Percentiles rank a stretch among this genome's conserved stretches.
Evolutionary conservation across 2,113 vertebrate species (phyloP).

Genomic region (Apteryx owenii): DNA sequence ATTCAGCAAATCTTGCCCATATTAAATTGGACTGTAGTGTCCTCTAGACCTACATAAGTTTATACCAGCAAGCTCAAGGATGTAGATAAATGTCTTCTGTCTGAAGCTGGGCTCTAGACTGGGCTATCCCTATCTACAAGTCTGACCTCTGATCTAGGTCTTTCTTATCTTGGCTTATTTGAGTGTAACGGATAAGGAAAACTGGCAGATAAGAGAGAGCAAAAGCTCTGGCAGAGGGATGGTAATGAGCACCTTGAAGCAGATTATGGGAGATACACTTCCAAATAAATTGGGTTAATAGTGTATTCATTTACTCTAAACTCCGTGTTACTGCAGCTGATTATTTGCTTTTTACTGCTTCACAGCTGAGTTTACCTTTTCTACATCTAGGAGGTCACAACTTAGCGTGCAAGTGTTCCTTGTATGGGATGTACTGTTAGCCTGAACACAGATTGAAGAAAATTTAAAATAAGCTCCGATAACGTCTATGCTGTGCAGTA

Average conservation of each 20-base stretch:
- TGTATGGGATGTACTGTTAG: background rate
- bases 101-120: background rate
- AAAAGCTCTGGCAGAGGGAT: background rate
- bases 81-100: background rate
- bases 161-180: background rate
- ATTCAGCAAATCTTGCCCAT: background rate
- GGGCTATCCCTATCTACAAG: background rate
- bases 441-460: background rate
- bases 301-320: background rate
- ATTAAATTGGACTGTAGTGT: background rate
- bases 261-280: background rate
- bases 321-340: background rate
- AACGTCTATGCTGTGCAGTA: background rate
- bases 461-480: background rate
- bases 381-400: background rate
- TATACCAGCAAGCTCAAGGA: background rate
- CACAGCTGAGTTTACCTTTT: background rate
- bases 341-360: background rate
- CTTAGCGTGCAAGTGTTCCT: background rate
- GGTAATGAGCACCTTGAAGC: background rate
- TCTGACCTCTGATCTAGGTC: background rate
- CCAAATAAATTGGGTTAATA: background rate
- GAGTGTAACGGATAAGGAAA: background rate
- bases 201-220: background rate
- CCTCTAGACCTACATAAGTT: background rate